Evolutionary conservation across 2,888 invertebrate species (phyloP), one percentile per base, ranked within the genome.

Genomic region (Rhagonycha fulva): DNA sequence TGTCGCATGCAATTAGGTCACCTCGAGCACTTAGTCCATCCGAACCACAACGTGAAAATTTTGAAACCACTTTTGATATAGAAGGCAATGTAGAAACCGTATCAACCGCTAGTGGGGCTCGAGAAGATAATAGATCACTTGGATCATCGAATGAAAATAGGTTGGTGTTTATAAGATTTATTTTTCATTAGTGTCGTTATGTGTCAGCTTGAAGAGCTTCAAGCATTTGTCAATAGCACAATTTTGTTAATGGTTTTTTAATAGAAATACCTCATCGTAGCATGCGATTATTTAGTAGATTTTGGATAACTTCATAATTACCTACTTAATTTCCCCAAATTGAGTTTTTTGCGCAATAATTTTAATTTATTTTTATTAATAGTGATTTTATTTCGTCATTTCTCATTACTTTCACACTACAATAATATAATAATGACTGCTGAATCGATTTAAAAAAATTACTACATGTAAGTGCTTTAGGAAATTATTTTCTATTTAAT

Each of bases 71-170:
- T 32, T 97, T 96, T 88, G 97, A 96, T 87, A 91, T 96, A 83
- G 97, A 97, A 85, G 96, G 96, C 78, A 96, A 96, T 88, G 94
- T 96, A 79, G 97, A 97, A 88, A 97, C 97, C 4, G 94, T 96
- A 83, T 96, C 96, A 81, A 95, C 95, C 80, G 95, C 95, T 87
- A 95, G 94, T 87, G 92, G 93, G 72, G 93, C 94, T 84, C 92
- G 94, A 83, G 93, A 93, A 69, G 90, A 91, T 80, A 89, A 88
- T 76, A 86, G 90, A 77, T 89, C 90, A 9, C 87, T 89, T 78
- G 93, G 94, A 82, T 94, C 94, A 24, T 93, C 93, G 83, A 94
- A 94, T 83, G 95, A 95, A 85, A 92, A 91, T 91, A 93, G 95
- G 95, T 95, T 92, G 88, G 88, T 84, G 9, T 47, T 47, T 47